Evolutionary conservation across 2,113 vertebrate genomes (phyloP).

Genomic region (Leucopsar rothschildi): DNA sequence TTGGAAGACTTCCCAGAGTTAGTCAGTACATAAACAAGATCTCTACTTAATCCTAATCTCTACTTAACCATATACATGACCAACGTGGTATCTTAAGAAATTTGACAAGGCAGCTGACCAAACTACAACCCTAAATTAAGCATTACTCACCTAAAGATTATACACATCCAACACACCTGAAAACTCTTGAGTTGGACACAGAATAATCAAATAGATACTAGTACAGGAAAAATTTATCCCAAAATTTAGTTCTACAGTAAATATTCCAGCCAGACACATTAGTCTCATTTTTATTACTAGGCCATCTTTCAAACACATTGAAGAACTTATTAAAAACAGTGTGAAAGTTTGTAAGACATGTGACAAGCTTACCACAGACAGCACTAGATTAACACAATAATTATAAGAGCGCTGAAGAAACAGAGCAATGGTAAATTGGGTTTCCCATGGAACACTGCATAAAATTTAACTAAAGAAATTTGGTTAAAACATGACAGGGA

Average conservation of each 20-base stretch:
- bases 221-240: background rate
- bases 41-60: background rate
- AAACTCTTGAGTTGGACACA: background rate
- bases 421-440: background rate
- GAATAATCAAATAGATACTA: rapidly evolving
- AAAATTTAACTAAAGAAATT: background rate
- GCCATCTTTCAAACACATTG: background rate
- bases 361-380: background rate
- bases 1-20: background rate
- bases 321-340: background rate
- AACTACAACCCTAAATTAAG: background rate
- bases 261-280: background rate
- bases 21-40: background rate
- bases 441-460: background rate
- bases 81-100: rapidly evolving
- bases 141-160: background rate
- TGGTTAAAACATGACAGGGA: background rate
- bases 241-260: background rate
- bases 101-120: background rate
- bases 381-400: background rate
- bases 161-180: background rate
- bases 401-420: background rate
- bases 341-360: background rate
- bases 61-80: background rate
- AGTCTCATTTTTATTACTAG: background rate